A percentile compares a stretch with the other conserved stretches of the same genome.
Conservation (phyloP, 2,113 vertebrate species). For the Ptilonorhynchus violaceus region DNA sequence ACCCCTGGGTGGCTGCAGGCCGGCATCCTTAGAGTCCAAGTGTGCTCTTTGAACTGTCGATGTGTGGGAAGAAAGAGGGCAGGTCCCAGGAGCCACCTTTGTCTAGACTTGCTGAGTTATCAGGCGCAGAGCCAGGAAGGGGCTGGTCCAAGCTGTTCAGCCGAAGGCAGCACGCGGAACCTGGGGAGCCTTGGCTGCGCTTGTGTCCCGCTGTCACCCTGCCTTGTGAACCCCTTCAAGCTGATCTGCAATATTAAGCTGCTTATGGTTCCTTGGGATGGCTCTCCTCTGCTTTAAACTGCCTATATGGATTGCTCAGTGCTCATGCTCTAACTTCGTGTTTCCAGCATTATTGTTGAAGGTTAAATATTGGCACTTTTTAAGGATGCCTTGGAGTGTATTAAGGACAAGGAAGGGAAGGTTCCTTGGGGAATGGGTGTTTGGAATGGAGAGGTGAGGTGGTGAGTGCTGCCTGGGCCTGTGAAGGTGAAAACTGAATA, state of each 20-base stretch:
- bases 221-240: background rate
- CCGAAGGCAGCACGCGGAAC: accelerated
- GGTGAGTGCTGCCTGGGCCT: background rate
- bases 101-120: background rate
- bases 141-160: background rate
- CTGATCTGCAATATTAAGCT: accelerated
- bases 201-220: background rate
- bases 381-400: accelerated
- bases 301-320: accelerated
- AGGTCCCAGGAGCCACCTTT: background rate
- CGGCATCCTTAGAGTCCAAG: background rate
- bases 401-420: accelerated
- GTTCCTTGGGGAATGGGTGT: background rate
- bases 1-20: background rate
- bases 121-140: background rate
- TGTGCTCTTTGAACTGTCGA: background rate
- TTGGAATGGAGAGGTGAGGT: background rate
- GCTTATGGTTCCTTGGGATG: accelerated
- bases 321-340: accelerated
- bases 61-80: background rate
- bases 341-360: accelerated
- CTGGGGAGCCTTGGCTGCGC: background rate
- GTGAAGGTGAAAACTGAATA: accelerated
- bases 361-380: accelerated
- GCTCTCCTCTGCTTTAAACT: background rate